Conservation (phyloP, 2,888 invertebrate genomes). For the Caenorhabditis angaria region DNA sequence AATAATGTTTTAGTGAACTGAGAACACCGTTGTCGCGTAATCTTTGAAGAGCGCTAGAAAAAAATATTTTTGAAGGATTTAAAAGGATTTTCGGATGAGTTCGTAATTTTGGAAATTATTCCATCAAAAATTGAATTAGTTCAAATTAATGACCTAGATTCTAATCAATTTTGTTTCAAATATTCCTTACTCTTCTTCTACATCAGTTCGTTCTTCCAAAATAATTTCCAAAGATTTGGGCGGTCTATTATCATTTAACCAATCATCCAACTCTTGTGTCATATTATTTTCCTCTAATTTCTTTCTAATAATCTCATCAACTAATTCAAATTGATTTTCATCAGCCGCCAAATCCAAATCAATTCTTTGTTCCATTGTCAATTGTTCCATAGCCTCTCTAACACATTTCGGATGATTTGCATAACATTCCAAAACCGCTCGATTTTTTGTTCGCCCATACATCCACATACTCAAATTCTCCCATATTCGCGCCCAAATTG, state of each 20-base stretch:
- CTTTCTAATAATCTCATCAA: conserved; percentile 33
- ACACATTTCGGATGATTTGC: conserved; percentile 51
- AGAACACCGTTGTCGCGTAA: conserved; percentile 49
- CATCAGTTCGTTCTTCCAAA: conserved; percentile 37
- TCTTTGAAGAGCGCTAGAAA: conserved; percentile 48
- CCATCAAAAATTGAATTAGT: background rate
- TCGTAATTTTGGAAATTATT: background rate
- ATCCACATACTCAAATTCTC: conserved; percentile 36
- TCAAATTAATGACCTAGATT: no score
- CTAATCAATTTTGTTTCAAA: no score
- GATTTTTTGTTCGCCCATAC: conserved; percentile 36
- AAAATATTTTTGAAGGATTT: background rate
- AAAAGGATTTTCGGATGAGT: background rate
- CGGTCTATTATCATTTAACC: conserved; percentile 39
- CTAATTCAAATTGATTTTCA: conserved; percentile 45
- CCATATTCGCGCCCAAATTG: conserved; percentile 51
- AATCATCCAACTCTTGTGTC: conserved; percentile 37
- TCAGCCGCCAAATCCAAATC: conserved; percentile 47
- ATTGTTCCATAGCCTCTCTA: conserved; percentile 39
- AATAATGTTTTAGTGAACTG: conserved; percentile 48
- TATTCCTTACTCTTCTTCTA: conserved; percentile 29
- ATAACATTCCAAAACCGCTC: conserved; percentile 27
- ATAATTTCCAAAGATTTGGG: conserved; percentile 39
- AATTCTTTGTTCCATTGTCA: conserved; percentile 48
- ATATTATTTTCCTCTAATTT: conserved; percentile 23